phyloP scores from a whole-genome alignment of 2,113 vertebrate genomes.

The Caranx melampygus region DNA sequence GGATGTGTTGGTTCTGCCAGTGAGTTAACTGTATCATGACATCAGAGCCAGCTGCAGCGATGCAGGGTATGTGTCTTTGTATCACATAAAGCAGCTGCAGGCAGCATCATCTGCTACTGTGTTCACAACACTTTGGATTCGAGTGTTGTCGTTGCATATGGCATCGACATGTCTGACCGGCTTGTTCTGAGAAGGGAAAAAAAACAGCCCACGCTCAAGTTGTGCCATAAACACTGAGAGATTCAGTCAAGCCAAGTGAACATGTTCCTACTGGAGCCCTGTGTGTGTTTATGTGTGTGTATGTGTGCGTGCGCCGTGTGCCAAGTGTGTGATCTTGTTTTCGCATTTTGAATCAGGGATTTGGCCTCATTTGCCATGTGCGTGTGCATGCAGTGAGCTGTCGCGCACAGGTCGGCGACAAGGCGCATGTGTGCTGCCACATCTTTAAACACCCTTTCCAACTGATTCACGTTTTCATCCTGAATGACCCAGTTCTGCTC shows the following conservation, averaged over 20 bases:
- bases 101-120: slow-evolving; percentile 4
- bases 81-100: slow-evolving; percentile 33
- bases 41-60: background rate
- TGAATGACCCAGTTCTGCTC: slow-evolving; percentile 73
- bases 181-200: slow-evolving; percentile 14
- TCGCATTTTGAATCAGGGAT: slow-evolving; percentile 44
- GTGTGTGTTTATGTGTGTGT: slow-evolving; percentile 15
- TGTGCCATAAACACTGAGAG: slow-evolving; percentile 61
- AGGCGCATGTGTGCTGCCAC: background rate
- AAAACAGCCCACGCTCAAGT: slow-evolving; percentile 44
- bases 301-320: slow-evolving; percentile 1
- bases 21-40: background rate
- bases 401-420: background rate
- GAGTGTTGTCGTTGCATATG: slow-evolving; percentile 6
- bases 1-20: background rate
- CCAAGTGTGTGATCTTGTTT: slow-evolving; percentile 37
- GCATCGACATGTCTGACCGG: background rate
- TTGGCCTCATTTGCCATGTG: slow-evolving; percentile 60
- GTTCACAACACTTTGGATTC: slow-evolving; percentile 15
- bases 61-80: background rate
- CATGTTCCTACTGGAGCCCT: slow-evolving; percentile 17
- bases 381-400: slow-evolving; percentile 20
- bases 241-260: slow-evolving; percentile 36
- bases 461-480: slow-evolving; percentile 64
- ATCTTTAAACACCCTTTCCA: slow-evolving; percentile 43